Conservation (phyloP, 2,113 vertebrate genomes). For the Emydura subglobosa region DNA sequence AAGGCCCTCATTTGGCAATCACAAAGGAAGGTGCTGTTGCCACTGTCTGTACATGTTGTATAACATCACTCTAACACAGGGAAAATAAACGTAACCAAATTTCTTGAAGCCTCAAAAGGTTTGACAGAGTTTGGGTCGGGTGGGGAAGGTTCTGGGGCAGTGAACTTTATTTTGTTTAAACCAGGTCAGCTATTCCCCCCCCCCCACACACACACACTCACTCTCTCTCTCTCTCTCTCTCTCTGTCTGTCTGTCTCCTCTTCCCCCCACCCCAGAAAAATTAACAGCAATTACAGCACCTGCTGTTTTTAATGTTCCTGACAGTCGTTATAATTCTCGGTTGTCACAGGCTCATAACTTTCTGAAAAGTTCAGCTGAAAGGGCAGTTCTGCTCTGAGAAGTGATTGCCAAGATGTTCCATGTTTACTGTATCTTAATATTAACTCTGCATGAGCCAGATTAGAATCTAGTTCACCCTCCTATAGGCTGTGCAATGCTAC, state of each 20-base stretch:
- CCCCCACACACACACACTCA: no score
- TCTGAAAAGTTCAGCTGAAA: not conserved
- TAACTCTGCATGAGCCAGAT: not conserved
- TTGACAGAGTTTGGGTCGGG: no score
- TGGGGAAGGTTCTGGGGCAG: not conserved
- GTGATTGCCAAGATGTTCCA: fast-evolving
- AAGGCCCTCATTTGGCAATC: not conserved
- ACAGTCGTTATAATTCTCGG: fast-evolving
- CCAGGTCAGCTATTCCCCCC: not conserved
- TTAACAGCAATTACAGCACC: not conserved
- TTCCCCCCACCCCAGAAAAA: not conserved
- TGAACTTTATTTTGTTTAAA: not conserved
- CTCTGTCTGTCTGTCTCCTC: no score
- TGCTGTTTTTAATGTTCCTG: not conserved
- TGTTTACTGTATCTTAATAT: not conserved
- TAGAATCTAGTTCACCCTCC: fast-evolving
- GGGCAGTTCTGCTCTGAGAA: not conserved
- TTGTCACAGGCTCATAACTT: not conserved
- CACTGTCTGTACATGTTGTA: not conserved
- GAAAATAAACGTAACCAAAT: not conserved
- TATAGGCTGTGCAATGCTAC: not conserved
- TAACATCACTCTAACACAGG: fast-evolving
- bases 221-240: no score
- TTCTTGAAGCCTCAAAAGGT: not conserved
- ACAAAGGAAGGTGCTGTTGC: not conserved